Evolutionary conservation across 2,888 invertebrate genomes (phyloP).

Genomic region (Athripsodes cinereus): DNA sequence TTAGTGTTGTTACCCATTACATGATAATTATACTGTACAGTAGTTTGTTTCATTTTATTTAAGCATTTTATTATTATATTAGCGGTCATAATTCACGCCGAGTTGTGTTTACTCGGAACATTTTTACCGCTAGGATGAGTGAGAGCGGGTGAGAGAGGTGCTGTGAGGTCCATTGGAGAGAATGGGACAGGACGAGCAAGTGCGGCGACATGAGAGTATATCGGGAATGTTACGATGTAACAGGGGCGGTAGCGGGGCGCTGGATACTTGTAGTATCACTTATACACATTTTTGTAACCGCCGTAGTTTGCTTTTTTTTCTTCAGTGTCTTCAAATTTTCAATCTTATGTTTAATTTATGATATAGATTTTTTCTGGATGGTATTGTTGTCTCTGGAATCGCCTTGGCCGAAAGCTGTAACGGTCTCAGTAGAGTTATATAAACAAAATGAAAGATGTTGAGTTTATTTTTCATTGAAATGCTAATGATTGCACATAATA

Average conservation of each 20-base stretch:
- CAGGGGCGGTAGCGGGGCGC: not conserved
- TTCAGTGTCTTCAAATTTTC: no score
- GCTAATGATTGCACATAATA: no score
- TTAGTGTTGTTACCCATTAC: not conserved
- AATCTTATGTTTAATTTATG: no score
- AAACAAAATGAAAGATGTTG: no score
- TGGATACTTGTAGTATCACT: no score
- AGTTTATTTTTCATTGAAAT: no score
- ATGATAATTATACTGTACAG: not conserved
- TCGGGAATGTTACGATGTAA: not conserved
- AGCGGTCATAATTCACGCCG: conserved; percentile 16
- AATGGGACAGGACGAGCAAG: conserved; percentile 5
- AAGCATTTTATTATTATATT: not conserved
- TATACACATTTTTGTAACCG: no score
- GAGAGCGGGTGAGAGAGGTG: conserved; percentile 7
- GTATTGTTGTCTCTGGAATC: no score
- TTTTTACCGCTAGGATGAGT: conserved; percentile 16
- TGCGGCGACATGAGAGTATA: conserved; percentile 15
- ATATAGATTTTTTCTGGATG: no score
- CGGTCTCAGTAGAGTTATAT: no score
- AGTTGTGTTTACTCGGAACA: conserved; percentile 16
- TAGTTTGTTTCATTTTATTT: not conserved
- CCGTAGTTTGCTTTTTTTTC: no score
- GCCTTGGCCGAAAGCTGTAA: no score
- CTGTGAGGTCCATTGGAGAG: conserved; percentile 9